A percentile compares a stretch with the other conserved stretches of the same genome.
Evolutionary conservation across 2,113 vertebrate genomes (phyloP).

Genomic region (Cyanoramphus novaezelandiae): DNA sequence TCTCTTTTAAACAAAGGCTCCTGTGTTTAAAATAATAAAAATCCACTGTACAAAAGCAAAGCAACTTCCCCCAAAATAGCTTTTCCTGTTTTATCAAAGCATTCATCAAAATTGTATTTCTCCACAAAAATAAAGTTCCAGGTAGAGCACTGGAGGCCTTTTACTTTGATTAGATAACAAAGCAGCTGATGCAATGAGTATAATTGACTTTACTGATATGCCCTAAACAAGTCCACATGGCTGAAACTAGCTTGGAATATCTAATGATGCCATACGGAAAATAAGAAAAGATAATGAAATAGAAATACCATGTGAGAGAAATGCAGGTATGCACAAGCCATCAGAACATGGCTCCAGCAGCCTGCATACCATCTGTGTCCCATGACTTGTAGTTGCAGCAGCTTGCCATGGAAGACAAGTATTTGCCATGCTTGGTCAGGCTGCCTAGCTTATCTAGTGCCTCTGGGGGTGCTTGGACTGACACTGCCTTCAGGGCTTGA

Average conservation of each 20-base stretch:
- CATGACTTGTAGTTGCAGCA: background rate
- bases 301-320: background rate
- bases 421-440: background rate
- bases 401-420: background rate
- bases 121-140: slow-evolving; percentile 31
- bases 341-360: background rate
- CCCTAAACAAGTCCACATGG: background rate
- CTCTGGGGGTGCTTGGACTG: background rate
- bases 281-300: background rate
- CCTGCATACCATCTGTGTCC: background rate
- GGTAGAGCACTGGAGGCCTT: background rate
- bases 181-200: background rate
- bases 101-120: slow-evolving; percentile 32
- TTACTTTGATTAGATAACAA: background rate
- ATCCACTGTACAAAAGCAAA: slow-evolving; percentile 44
- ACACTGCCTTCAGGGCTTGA: background rate
- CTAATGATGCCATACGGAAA: background rate
- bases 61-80: slow-evolving; percentile 34
- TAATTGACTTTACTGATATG: background rate
- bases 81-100: slow-evolving; percentile 55
- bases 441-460: background rate
- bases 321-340: background rate
- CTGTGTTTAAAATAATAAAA: slow-evolving; percentile 64
- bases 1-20: slow-evolving; percentile 64
- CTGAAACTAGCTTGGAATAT: background rate